Conservation (phyloP, 2,888 invertebrate genomes). For the Spisula subtruncata region DNA sequence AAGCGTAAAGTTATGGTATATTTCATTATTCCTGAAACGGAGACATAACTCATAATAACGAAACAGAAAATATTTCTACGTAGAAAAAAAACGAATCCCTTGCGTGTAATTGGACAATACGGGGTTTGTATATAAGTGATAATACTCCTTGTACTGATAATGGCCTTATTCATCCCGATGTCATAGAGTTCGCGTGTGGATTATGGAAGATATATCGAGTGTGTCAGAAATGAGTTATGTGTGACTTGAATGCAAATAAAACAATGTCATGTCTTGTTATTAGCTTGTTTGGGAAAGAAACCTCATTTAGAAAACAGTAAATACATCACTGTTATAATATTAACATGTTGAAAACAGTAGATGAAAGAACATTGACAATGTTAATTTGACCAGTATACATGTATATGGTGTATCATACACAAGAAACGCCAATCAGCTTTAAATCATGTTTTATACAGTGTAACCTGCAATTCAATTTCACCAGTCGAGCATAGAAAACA, state of each 20-base stretch:
- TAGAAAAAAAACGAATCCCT: not conserved
- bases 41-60: not conserved
- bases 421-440: not conserved
- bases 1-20: too few relatives aligned
- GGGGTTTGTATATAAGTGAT: not conserved
- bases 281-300: not conserved
- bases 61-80: not conserved
- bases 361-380: not conserved
- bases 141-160: not conserved
- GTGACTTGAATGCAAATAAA: not conserved
- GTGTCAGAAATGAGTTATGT: constrained; percentile 3
- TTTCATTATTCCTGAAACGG: too few relatives aligned
- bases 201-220: not conserved
- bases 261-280: not conserved
- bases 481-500: too few relatives aligned
- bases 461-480: too few relatives aligned
- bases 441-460: too few relatives aligned
- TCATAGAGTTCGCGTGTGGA: not conserved
- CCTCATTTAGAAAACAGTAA: not conserved
- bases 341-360: too few relatives aligned
- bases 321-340: too few relatives aligned
- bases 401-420: not conserved
- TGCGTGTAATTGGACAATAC: not conserved
- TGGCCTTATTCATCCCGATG: not conserved
- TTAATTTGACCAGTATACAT: too few relatives aligned